phyloP scores from a whole-genome alignment of 2,113 vertebrate genomes.

The Heptranchias perlo region DNA sequence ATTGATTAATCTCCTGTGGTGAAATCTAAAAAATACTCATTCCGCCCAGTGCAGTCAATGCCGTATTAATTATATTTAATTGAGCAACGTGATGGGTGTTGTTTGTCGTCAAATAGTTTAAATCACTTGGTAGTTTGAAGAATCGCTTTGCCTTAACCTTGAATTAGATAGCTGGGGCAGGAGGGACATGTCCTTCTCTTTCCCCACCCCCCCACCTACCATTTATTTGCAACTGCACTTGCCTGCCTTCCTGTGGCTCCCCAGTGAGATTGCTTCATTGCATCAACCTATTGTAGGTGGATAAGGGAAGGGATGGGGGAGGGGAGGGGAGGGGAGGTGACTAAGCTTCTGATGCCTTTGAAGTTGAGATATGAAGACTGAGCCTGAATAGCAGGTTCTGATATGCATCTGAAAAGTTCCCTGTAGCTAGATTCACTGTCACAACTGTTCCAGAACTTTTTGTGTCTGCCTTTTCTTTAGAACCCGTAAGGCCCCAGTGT shows the following conservation, averaged over 20 bases:
- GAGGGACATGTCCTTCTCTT: not conserved
- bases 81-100: not conserved
- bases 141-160: constrained; percentile 37
- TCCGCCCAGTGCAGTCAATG: not conserved
- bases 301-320: not conserved
- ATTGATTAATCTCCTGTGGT: not conserved
- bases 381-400: not conserved
- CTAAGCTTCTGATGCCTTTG: constrained; percentile 26
- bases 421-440: not conserved
- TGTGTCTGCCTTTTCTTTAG: too few relatives aligned
- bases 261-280: constrained; percentile 19
- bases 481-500: too few relatives aligned
- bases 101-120: not conserved
- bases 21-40: not conserved
- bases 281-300: fast-evolving
- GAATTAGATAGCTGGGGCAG: not conserved
- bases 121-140: not conserved
- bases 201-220: not conserved
- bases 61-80: constrained; percentile 14
- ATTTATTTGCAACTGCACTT: not conserved
- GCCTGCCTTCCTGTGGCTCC: constrained; percentile 38
- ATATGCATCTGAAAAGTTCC: constrained; percentile 13
- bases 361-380: constrained; percentile 39
- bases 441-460: not conserved
- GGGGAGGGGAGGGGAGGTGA: not conserved